These are phyloP conservation scores for Sinocyclocheilus anshuiensis DNA, from an alignment of 2,113 vertebrate genomes.

Conservation along the genomic window DNA sequence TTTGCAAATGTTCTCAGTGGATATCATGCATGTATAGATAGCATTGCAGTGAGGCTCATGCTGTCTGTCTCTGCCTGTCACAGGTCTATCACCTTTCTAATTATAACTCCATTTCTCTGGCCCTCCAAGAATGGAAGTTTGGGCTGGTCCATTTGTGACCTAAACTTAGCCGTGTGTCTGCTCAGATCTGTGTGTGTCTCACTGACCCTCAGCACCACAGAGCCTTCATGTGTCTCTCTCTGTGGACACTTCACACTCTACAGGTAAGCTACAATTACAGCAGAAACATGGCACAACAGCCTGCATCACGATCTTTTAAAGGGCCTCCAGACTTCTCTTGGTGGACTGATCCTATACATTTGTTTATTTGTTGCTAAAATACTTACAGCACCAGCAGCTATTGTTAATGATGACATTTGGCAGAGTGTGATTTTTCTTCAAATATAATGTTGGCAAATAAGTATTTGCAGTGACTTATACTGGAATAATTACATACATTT, in stretches of 20 bases:
- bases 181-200: conserved; percentile 52
- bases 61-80: conserved; percentile 61
- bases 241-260: conserved; percentile 55
- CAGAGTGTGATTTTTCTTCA: background rate
- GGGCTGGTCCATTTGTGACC: conserved; percentile 78
- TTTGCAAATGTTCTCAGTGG: background rate
- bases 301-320: background rate
- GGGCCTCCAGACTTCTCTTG: background rate
- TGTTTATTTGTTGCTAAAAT: background rate
- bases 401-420: background rate
- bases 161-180: conserved; percentile 82
- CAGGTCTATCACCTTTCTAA: conserved; percentile 82
- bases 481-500: background rate
- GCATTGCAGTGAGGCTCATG: background rate
- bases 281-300: background rate
- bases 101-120: conserved; percentile 77
- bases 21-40: background rate
- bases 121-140: conserved; percentile 91
- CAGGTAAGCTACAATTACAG: conserved; percentile 23
- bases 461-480: background rate
- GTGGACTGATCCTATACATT: background rate
- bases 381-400: background rate
- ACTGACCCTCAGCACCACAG: conserved; percentile 23
- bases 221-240: conserved; percentile 55
- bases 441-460: background rate